phyloP scores from a whole-genome alignment of 2,888 invertebrate species.

The Eilema caniola region DNA sequence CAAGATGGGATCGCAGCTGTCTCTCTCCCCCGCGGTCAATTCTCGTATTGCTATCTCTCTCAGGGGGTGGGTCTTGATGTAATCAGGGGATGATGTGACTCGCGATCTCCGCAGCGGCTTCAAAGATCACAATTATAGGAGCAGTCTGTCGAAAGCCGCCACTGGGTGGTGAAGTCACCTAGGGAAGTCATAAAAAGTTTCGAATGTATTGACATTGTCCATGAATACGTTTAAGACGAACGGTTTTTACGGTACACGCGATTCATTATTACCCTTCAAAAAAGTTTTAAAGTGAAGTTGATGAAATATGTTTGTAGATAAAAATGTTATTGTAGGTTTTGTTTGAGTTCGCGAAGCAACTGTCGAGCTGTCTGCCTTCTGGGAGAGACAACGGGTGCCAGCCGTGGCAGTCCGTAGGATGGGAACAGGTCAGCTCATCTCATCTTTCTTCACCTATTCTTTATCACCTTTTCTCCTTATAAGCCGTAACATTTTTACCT shows the following conservation, averaged over 20 bases:
- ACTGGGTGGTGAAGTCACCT: conserved; percentile 79
- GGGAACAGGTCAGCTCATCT: conserved; percentile 89
- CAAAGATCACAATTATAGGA: conserved; percentile 87
- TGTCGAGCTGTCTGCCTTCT: conserved; percentile 86
- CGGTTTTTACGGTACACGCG: conserved; percentile 13
- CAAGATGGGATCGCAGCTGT: conserved; percentile 88
- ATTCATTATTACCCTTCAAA: conserved; percentile 21
- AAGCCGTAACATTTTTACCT: neutral
- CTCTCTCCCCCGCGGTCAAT: conserved; percentile 62
- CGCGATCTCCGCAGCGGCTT: conserved; percentile 84
- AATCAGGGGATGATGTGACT: conserved; percentile 87
- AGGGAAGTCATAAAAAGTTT: conserved; percentile 70
- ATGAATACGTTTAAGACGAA: conserved; percentile 24
- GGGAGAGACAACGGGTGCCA: conserved; percentile 88
- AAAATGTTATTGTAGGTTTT: conserved; percentile 38
- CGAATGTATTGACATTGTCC: conserved; percentile 48
- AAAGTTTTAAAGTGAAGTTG: conserved; percentile 34
- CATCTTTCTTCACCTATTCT: neutral
- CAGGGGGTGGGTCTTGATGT: conserved; percentile 85
- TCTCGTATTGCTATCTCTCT: conserved; percentile 61
- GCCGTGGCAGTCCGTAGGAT: conserved; percentile 89
- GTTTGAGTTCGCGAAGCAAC: conserved; percentile 41
- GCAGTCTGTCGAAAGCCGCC: conserved; percentile 86
- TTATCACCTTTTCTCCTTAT: neutral
- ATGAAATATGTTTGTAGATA: conserved; percentile 36